Evolutionary conservation across 2,888 invertebrate species (phyloP).

Genomic region (Andrena bicolor): DNA sequence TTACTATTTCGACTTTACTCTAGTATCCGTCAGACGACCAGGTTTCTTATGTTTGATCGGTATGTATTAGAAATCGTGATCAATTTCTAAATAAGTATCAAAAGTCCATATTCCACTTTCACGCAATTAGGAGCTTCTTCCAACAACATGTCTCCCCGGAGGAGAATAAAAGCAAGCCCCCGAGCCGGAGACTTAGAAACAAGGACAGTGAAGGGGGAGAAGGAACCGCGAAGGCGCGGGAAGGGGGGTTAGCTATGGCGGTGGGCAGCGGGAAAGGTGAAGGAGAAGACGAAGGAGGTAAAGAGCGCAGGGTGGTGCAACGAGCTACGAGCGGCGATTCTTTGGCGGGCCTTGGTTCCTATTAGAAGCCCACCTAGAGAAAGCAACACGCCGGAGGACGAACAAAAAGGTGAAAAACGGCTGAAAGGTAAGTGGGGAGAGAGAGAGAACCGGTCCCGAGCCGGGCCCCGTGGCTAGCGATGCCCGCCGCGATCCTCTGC

Average conservation of each 20-base stretch:
- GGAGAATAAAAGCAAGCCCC: conserved; percentile 6
- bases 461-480: conserved; percentile 44
- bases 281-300: conserved; percentile 45
- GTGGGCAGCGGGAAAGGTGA: conserved; percentile 30
- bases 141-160: conserved; percentile 1
- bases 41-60: too few species aligned
- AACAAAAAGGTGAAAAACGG: conserved; percentile 64
- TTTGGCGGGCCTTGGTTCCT: conserved; percentile 69
- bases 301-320: conserved; percentile 55
- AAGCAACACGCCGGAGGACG: conserved; percentile 64
- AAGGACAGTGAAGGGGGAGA: conserved; percentile 30
- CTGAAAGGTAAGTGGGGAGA: conserved; percentile 47
- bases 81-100: not conserved
- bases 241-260: not conserved
- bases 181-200: conserved; percentile 40
- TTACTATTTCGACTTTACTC: conserved; percentile 2
- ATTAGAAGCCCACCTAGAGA: conserved; percentile 72
- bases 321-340: conserved; percentile 62
- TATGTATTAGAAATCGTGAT: not conserved
- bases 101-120: conserved; percentile 4
- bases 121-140: not conserved
- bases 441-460: conserved; percentile 72
- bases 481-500: conserved; percentile 32
- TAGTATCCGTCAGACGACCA: too few species aligned
- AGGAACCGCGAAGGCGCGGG: not conserved